phyloP scores from a whole-genome alignment of 2,888 invertebrate species.

The Cantharis rustica region DNA sequence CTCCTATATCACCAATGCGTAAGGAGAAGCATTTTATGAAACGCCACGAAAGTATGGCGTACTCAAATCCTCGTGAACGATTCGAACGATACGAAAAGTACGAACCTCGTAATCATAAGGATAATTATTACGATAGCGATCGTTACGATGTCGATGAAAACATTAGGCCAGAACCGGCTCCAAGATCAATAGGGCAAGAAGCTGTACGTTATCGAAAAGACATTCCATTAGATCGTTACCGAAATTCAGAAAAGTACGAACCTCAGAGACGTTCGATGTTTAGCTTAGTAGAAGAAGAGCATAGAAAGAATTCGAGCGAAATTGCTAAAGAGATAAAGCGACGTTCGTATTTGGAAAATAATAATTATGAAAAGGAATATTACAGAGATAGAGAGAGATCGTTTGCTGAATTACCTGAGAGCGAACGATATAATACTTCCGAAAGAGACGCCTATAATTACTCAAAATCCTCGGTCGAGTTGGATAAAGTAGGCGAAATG shows the following conservation, averaged over 20 bases:
- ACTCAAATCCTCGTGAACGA: slow-evolving; percentile 25
- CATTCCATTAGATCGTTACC: slow-evolving; percentile 42
- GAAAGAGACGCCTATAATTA: slow-evolving; percentile 52
- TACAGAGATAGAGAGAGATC: slow-evolving; percentile 33
- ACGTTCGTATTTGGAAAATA: slow-evolving; percentile 55
- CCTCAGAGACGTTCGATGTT: slow-evolving; percentile 55
- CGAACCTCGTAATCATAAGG: slow-evolving; percentile 31
- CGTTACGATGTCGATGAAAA: slow-evolving; percentile 19
- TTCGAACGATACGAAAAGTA: slow-evolving; percentile 32
- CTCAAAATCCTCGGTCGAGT: slow-evolving; percentile 47
- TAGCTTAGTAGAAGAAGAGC: slow-evolving; percentile 56
- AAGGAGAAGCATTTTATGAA: slow-evolving; percentile 40
- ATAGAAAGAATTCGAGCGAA: slow-evolving; percentile 55
- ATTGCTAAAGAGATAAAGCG: slow-evolving; percentile 58
- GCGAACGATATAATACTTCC: slow-evolving; percentile 56
- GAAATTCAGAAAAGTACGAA: slow-evolving; percentile 48
- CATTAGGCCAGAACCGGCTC: slow-evolving; percentile 46
- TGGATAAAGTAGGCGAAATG: slow-evolving; percentile 44
- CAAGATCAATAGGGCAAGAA: slow-evolving; percentile 39
- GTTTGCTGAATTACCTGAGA: slow-evolving; percentile 61
- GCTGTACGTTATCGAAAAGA: slow-evolving; percentile 44
- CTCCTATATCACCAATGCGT: slow-evolving; percentile 45
- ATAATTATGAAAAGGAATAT: slow-evolving; percentile 40
- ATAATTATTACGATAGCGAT: slow-evolving; percentile 40
- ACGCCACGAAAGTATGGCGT: slow-evolving; percentile 41